Base-by-base conservation (phyloP, 2,797 vertebrate species). In the Amblyraja radiata region DNA sequence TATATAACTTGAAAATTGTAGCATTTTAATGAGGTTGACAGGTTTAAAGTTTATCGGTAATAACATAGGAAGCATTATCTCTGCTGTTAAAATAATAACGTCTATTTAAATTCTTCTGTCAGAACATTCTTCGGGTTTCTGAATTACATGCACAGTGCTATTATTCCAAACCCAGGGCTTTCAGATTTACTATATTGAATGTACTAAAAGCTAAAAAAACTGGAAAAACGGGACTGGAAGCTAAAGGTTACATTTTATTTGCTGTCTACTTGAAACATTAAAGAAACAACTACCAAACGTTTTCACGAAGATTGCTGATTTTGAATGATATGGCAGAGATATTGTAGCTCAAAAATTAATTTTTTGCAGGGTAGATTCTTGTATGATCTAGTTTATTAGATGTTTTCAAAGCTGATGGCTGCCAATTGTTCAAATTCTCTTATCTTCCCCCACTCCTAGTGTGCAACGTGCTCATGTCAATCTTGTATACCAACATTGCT, bases 201-300 rank as follows among this genome's bases (percentile, higher is more conserved):
- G 90, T 92, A 92, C 90, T 92, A 92, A 92, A 92, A 36, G 39
- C 73, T 73, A 54, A 71, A 54, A 92, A 92, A 92, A 92, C 90
- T 92, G 90, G 90, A 92, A 74, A 61, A 76, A 92, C 7, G 25
- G 90, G 71, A 92, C 71, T 74, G 71, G 90, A 76, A 74, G 90
- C 71, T 92, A 91, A 73, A 54, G 32, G 23, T 73, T 74, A 54
- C 68, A 91, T 91, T 74, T 74, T 39, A 92, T 28, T 74, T 74
- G 90, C 21, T 92, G 90, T 25, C 46, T 54, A 73, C 68, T 68
- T 32, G 28, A 90, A 90, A 74, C 71, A 74, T 39, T 74, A 73
- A 74, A 74, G 23, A 28, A 92, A 76, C 14, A 92, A 46, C 18
- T 28, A 23, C 10, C 90, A 74, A 76, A 73, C 54, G 6, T 54